These are phyloP conservation scores for Trissoscelio sp. DNA, from an alignment of 2,888 invertebrate species.

Conservation along the genomic window DNA sequence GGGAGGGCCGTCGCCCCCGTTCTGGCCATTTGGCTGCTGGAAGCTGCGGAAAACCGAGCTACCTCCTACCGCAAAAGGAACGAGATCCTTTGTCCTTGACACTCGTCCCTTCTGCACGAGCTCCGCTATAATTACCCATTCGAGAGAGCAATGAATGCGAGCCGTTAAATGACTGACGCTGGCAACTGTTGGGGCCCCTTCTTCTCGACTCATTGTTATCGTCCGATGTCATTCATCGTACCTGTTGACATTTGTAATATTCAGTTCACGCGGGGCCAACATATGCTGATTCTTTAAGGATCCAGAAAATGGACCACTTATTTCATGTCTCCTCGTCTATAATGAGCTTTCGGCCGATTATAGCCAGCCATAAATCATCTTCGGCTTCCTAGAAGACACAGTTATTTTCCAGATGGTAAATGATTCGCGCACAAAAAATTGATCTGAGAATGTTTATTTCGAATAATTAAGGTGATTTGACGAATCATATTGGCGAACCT, in stretches of 20 bases:
- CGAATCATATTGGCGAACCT: neutral
- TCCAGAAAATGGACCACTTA: conserved; percentile 39
- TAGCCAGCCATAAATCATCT: conserved; percentile 35
- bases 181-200: conserved; percentile 40
- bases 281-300: conserved; percentile 26
- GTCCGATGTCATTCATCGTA: conserved; percentile 49
- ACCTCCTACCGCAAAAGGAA: conserved; percentile 47
- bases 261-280: conserved; percentile 16
- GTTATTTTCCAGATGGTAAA: conserved; percentile 18
- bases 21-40: conserved; percentile 48
- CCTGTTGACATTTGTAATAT: conserved; percentile 59
- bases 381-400: conserved; percentile 27
- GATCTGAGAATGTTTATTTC: conserved; percentile 17
- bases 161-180: conserved; percentile 56
- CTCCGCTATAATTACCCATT: conserved; percentile 62
- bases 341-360: conserved; percentile 22
- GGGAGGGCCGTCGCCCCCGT: conserved; percentile 41
- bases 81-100: conserved; percentile 61
- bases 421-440: conserved; percentile 24
- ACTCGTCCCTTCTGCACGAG: conserved; percentile 49
- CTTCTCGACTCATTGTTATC: conserved; percentile 39
- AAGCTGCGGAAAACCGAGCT: conserved; percentile 51
- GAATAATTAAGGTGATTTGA: conserved; percentile 21
- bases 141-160: conserved; percentile 57
- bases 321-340: conserved; percentile 6